Evolutionary conservation across 1,140 invertebrate species (phyloP), one percentile per base, ranked within the genome.

Genomic region (Prorops nasuta): DNA sequence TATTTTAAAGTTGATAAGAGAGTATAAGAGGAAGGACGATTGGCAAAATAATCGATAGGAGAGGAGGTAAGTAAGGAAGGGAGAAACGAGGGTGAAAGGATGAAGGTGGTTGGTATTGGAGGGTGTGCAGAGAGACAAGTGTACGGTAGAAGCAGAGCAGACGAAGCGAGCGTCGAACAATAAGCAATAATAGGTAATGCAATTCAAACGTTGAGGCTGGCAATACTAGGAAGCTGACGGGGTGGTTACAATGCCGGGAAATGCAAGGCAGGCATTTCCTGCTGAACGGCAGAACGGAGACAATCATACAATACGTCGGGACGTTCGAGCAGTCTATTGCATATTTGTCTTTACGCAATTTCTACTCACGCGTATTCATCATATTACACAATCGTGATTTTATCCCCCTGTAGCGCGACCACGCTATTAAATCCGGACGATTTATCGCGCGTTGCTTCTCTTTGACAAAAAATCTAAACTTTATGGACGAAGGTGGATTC

Each of bases 121-220:
- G 32, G 36, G 49, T 49, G 22, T 43, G 47, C 24, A 50, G 51
- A 19, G 34, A 19, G 40, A 38, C 42, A 24, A 21, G 40, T n/a
- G n/a, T n/a, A n/a, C n/a, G n/a, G 28, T 44, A 45, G 24, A n/a
- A 37, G 36, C 40, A 38, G 37, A 48, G 44, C 42, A 51, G 47
- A 39, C 59, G 57, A 58, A 61, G 56, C 47, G 43, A 60, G 47
- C 51, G 50, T 45, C 55, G 70, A 71, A 72, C 69, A 74, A 72
- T 71, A 69, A 72, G 68, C 66, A 71, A 69, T 68, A 67, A 71
- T 72, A 67, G 63, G 63, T 71, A 72, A 72, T 74, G 63, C 63
- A 70, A 71, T 71, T 72, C 62, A 69, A 72, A 67, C 59, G 62
- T 57, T 54, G 60, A 63, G 59, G 64, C 63, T 69, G 66, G 67